Base-by-base conservation (phyloP, 2,113 vertebrate species). In the Limanda limanda region DNA sequence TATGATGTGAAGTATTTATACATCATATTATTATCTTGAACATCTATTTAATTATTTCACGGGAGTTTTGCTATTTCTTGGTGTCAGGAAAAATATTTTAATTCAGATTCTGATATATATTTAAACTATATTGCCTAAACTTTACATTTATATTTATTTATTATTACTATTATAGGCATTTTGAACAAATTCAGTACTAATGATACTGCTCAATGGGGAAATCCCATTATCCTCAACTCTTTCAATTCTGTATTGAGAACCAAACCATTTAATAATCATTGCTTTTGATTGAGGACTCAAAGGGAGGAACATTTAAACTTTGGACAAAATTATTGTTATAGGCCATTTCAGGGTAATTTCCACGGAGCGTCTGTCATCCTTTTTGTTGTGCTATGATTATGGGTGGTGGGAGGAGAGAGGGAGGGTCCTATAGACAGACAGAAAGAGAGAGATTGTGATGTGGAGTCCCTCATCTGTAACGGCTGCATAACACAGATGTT, bases 401-500 rank as follows among this genome's bases (percentile, higher is more conserved):
- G 86, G 76, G 48, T 74, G 61, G 87, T 92, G 91, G 92, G 92
- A 87, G 90, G 91, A 87, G 88, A 86, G 86, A 71, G 68, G 92
- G 92, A 92, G 92, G 77, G 88, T 88, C 83, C 71, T 78, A 78
- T 74, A 84, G 90, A 91, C 83, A 79, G 87, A 91, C 68, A 91
- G 79, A 87, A 71, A 86, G 83, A 89, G 92, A 74, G 91, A 94
- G 91, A 95, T 95, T 95, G 96, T 90, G 94, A 96, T 95, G 95
- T 73, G 88, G 94, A 94, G 92, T 95, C 96, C 95, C 95, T 98
- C 96, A 97, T 96, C 96, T 97, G 96, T 96, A 96, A 95, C 91
- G 93, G 94, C 94, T 95, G 96, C 96, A 94, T 98, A 99, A 99
- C 97, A 98, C 98, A 99, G 97, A 99, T 99, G 98, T 98, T 98